Evolutionary conservation across 2,113 vertebrate genomes (phyloP), one percentile per base, ranked within the genome.

Genomic region (Psilopsiagon aymara): DNA sequence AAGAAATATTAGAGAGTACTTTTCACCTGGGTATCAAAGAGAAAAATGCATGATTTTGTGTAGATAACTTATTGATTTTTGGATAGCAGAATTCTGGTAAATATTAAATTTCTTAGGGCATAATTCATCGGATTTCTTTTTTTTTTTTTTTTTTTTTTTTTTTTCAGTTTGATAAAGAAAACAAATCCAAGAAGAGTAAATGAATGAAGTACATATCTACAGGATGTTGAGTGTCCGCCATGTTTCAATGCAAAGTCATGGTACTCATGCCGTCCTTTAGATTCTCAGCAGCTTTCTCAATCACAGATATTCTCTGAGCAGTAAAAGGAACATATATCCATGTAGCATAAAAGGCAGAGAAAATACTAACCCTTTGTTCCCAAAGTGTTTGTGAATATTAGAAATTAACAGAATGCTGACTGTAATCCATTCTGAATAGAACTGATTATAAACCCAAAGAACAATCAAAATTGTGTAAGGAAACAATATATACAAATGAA

Each of bases 361-460:
- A 90, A 47, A 62, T 29, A 88, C 16, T 4, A 39, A 71, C n/a
- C 1, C 13, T 69, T 68, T 71, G 5, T 51, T 51, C 17, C 79
- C 19, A 79, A 91, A 92, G 18, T 73, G 37, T 66, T 78, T 76
- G 3, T 52, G 6, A 68, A 19, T 53, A 52, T 62, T 73, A 44
- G 66, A 66, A 83, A 82, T 51, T 74, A 83, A 35, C 9, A 53
- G 25, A 95, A 62, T 8, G 37, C 7, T 46, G 41, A 24, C 15
- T 39, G 19, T 14, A 63, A 86, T 49, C 25, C 28, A 35, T 44
- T 84, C 84, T 71, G 24, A 69, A 57, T 11, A 66, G 7, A 20
- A 78, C 1, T 0, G 1, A 13, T 28, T 1, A 0, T 44, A 81
- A 88, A 88, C 47, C 1, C 10, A 47, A 88, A 66, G 14, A 83